Conservation (phyloP, 2,113 vertebrate species). For the Poeciliopsis turrubarensis region DNA sequence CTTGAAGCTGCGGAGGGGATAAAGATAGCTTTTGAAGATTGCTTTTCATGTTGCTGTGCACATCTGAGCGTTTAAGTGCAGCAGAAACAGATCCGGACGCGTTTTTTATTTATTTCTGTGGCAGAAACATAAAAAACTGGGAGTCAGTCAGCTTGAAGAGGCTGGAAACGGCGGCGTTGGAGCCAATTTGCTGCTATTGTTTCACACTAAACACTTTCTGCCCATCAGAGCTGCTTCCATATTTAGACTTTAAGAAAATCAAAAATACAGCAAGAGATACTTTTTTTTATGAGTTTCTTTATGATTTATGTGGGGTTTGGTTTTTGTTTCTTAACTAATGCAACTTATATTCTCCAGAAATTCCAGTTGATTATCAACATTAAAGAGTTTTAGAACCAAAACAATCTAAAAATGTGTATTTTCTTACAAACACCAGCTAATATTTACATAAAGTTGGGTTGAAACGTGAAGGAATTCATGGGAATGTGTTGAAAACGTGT, state of each 20-base stretch:
- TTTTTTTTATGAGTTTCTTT: not conserved
- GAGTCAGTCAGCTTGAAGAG: conserved; percentile 31
- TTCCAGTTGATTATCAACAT: too few relatives aligned
- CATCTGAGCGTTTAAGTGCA: conserved; percentile 51
- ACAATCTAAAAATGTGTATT: too few relatives aligned
- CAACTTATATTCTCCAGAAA: too few relatives aligned
- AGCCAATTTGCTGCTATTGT: conserved; percentile 62
- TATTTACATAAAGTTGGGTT: not conserved
- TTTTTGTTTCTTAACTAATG: too few relatives aligned
- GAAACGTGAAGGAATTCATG: too few relatives aligned
- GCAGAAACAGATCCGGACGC: conserved; percentile 49
- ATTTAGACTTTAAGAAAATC: not conserved
- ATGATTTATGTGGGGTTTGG: too few relatives aligned
- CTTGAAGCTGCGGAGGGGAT: conserved; percentile 61
- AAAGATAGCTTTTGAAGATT: conserved; percentile 72
- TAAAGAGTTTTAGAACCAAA: too few relatives aligned
- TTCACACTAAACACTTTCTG: conserved; percentile 49
- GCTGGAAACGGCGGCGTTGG: conserved; percentile 38
- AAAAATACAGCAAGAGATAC: conserved; percentile 8
- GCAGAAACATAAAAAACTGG: not conserved
- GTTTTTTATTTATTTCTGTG: conserved; percentile 33
- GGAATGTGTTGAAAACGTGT: too few relatives aligned
- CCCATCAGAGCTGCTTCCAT: conserved; percentile 39
- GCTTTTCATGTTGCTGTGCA: conserved; percentile 57
- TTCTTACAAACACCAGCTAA: too few relatives aligned